A percentile compares a stretch with the other conserved stretches of the same genome.
These are phyloP conservation scores for Henricia sp. DNA, from an alignment of 53 echinoderm and acorn worm species.

Conservation along the genomic window DNA sequence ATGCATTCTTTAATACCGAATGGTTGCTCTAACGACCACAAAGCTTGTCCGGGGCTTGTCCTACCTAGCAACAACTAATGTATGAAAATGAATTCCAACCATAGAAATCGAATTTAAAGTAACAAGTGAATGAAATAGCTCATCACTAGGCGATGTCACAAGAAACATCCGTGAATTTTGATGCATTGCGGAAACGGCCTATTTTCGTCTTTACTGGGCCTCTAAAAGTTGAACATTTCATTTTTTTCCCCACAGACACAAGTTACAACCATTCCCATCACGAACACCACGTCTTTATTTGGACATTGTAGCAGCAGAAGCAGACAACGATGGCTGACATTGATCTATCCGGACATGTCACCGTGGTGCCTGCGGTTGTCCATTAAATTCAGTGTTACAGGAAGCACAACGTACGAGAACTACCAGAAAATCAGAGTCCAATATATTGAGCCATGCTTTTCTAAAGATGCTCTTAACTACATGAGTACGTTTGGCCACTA, in stretches of 20 bases:
- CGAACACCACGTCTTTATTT: neutral
- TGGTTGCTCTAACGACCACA: too few relatives aligned
- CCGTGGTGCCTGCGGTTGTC: neutral
- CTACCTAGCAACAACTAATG: too few relatives aligned
- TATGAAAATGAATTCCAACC: too few relatives aligned
- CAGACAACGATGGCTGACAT: neutral
- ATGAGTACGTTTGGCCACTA: neutral
- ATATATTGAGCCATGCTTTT: conserved; percentile 16
- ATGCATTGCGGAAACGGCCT: too few relatives aligned
- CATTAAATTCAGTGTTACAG: neutral
- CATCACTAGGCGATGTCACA: too few relatives aligned
- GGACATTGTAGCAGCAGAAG: neutral
- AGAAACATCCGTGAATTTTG: too few relatives aligned
- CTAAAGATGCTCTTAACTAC: neutral
- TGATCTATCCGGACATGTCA: neutral
- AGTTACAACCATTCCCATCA: neutral
- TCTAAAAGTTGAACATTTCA: too few relatives aligned
- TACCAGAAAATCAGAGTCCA: neutral
- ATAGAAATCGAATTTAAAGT: too few relatives aligned
- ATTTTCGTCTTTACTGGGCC: too few relatives aligned
- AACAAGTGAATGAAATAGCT: too few relatives aligned
- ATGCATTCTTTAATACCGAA: too few relatives aligned
- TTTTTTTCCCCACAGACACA: neutral
- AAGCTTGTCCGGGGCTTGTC: too few relatives aligned
- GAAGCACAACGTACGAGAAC: neutral